Evolutionary conservation across 2,113 vertebrate genomes (phyloP).

Genomic region (Geococcyx californianus): DNA sequence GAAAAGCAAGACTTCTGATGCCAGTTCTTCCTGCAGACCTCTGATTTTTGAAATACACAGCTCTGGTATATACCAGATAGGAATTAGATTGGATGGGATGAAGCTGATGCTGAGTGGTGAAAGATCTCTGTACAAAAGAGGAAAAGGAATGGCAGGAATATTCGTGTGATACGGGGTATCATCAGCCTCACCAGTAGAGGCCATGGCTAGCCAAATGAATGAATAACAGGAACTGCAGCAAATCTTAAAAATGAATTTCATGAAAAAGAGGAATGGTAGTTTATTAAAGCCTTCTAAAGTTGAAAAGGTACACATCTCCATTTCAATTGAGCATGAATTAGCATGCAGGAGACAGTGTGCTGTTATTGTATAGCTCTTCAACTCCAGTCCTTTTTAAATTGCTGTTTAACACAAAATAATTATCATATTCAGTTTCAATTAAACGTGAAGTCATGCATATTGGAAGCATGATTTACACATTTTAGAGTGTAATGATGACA

Average conservation of each 20-base stretch:
- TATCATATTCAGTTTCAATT: not conserved
- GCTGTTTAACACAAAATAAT: not conserved
- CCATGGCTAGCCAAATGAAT: accelerated
- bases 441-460: not conserved
- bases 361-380: not conserved
- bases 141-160: not conserved
- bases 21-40: not conserved
- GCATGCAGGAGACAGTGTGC: not conserved
- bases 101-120: not conserved
- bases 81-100: not conserved
- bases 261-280: not conserved
- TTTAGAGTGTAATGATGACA: not conserved
- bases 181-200: not conserved
- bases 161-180: not conserved
- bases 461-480: not conserved
- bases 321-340: not conserved
- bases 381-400: not conserved
- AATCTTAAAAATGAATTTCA: not conserved
- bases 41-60: not conserved
- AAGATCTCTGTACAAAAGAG: not conserved
- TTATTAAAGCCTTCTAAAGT: not conserved
- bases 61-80: not conserved
- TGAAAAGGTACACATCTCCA: not conserved
- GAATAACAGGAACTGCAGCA: not conserved
- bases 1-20: not conserved